Base-by-base conservation (phyloP, 2,797 vertebrate species). In the Coregonus ussuriensis region DNA sequence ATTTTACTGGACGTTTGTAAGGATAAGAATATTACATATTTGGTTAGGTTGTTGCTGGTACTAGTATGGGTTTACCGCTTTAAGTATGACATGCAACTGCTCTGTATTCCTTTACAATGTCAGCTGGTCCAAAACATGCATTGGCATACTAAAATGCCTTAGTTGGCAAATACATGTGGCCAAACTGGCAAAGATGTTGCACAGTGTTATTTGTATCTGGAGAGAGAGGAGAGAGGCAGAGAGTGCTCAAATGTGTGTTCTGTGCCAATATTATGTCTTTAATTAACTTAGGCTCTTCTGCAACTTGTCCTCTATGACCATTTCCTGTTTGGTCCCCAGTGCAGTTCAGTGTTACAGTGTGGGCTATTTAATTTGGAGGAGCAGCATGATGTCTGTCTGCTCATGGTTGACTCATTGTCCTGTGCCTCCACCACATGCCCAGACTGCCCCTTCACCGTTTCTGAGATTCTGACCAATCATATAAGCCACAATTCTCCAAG, bases 391-490 rank as follows among this genome's bases (percentile, higher is more conserved):
- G 21, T 31, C 11, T 63, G 13, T 18, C 74, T 68, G 29, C 68
- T n/a, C 74, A 51, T 41, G 47, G 56, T 65, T 74, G 37, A 65
- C n/a, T 74, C 7, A 75, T 53, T 25, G 31, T 18, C 29, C 29
- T 16, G 4, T 14, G 14, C 33, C 6, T 35, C 18, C 7, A 73
- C 25, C 29, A 73, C 71, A 52, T 33, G 16, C 33, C 14, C 6
- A 59, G 56, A 25, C 62, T 69, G 67, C 35, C 67, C 54, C 16
- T 72, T 29, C 41, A 47, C 11, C 0, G 41, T 47, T 47, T 47
- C 9, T 47, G 3, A 47, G 41, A 18, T 6, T 73, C 71, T 35
- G 72, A 29, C 18, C 21, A 63, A 77, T 29, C 41, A 29, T 6
- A 77, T 21, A 37, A n/a, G 29, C 59, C n/a, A 65, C n/a, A 2